These are phyloP conservation scores for Sialis fuliginosa DNA, from an alignment of 2,888 invertebrate species.

Conservation along the genomic window DNA sequence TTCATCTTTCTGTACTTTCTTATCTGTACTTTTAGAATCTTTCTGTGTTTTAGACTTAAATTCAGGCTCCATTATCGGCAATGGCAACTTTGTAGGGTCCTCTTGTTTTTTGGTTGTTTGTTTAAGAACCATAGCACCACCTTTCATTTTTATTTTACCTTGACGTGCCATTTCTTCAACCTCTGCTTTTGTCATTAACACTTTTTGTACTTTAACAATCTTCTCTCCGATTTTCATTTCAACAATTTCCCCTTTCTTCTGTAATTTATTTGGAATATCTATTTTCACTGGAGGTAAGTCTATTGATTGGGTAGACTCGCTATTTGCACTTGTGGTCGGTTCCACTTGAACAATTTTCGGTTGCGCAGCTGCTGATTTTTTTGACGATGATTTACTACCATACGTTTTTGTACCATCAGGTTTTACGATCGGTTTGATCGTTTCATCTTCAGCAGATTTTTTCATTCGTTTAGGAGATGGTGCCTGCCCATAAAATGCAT, in stretches of 20 bases:
- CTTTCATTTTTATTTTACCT: slow-evolving; percentile 44
- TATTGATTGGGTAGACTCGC: slow-evolving; percentile 10
- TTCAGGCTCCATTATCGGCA: neutral
- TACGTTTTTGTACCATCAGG: slow-evolving; percentile 24
- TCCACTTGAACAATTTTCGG: slow-evolving; percentile 7
- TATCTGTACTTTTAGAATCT: neutral
- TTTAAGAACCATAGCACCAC: slow-evolving; percentile 16
- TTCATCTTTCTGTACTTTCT: neutral
- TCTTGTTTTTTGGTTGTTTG: slow-evolving; percentile 7
- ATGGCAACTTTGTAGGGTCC: slow-evolving; percentile 2
- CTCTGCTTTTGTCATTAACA: slow-evolving; percentile 47
- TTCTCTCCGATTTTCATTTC: slow-evolving; percentile 41
- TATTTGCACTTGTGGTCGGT: slow-evolving; percentile 9
- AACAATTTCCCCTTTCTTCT: slow-evolving; percentile 7
- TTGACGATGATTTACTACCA: slow-evolving; percentile 12
- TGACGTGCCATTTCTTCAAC: slow-evolving; percentile 46
- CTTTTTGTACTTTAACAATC: slow-evolving; percentile 43
- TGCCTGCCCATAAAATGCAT: slow-evolving; percentile 20
- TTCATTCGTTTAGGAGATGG: slow-evolving; percentile 1
- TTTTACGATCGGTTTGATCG: slow-evolving; percentile 24
- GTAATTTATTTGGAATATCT: neutral
- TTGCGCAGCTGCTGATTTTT: slow-evolving; percentile 7
- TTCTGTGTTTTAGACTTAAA: neutral
- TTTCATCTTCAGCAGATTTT: slow-evolving; percentile 9
- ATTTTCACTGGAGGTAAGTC: neutral